Base-by-base conservation (phyloP, 2,888 invertebrate species). In the Tortrix viridana region DNA sequence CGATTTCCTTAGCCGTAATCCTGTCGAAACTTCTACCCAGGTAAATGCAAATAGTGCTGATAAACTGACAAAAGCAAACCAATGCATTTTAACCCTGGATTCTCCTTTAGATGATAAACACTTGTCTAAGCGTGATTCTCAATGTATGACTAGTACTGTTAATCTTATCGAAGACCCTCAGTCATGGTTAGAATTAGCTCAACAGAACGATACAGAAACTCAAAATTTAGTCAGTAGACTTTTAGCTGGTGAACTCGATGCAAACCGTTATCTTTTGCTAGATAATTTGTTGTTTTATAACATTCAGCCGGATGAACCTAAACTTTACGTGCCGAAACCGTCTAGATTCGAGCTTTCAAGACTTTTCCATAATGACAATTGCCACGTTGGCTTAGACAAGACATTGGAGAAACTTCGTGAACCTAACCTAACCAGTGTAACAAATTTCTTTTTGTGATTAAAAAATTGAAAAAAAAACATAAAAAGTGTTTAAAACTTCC, bases 1-100 rank as follows among this genome's bases (percentile, higher is more conserved):
- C 0, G 74, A 75, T 60, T 71, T 22, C 19, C 50, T 74, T 0
- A 74, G 71, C 22, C 67, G 74, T 0, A 74, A 75, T 44, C 74
- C 73, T 3, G 62, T 65, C 23, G 23, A 44, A 22, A 23, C 18
- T 18, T 44, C n/a, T 7, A 12, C 12, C 9, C 14, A n/a, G n/a
- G n/a, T n/a, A n/a, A n/a, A n/a, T n/a, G n/a, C n/a, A n/a, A n/a
- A n/a, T n/a, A n/a, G n/a, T n/a, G n/a, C n/a, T n/a, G n/a, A n/a
- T n/a, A n/a, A n/a, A n/a, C n/a, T n/a, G n/a, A n/a, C n/a, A n/a
- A n/a, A n/a, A n/a, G n/a, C n/a, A n/a, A n/a, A n/a, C n/a, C n/a
- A n/a, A n/a, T n/a, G n/a, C n/a, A n/a, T n/a, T n/a, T n/a, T n/a
- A n/a, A 12, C 12, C 9, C 14, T 4, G 12, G 37, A 37, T 37